phyloP scores from a whole-genome alignment of 2,888 invertebrate species.

The Cerastis rubricosa region DNA sequence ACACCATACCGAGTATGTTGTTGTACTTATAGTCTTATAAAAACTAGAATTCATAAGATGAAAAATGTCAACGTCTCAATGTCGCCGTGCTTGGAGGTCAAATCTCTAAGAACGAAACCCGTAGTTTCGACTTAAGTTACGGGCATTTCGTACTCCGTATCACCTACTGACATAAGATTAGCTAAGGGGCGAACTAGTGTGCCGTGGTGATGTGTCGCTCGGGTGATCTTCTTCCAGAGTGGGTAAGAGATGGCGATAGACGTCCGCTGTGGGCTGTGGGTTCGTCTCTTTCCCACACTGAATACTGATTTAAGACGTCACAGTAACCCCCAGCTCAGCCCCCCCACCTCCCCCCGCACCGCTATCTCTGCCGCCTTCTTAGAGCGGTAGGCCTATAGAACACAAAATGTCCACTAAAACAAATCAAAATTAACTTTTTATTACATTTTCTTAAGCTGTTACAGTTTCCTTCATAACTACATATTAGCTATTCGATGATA shows the following conservation, averaged over 20 bases:
- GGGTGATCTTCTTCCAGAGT: too few relatives aligned
- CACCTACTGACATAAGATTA: too few relatives aligned
- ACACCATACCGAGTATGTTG: too few relatives aligned
- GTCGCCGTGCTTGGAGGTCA: background rate
- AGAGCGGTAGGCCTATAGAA: background rate
- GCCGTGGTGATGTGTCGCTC: too few relatives aligned
- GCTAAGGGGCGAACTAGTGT: too few relatives aligned
- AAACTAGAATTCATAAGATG: background rate
- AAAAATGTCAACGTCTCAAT: background rate
- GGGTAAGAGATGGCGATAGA: too few relatives aligned
- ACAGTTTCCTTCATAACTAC: conserved; percentile 20
- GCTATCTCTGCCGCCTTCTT: background rate
- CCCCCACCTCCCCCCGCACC: background rate
- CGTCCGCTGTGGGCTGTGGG: too few relatives aligned
- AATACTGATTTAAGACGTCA: too few relatives aligned
- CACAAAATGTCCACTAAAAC: background rate
- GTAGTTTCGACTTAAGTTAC: background rate
- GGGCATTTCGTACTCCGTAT: too few relatives aligned
- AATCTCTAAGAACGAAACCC: background rate
- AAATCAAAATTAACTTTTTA: background rate
- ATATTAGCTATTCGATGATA: conserved; percentile 3
- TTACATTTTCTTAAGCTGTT: background rate
- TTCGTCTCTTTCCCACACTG: too few relatives aligned
- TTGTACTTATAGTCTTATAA: too few relatives aligned
- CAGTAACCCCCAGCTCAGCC: background rate